These are phyloP conservation scores for Drosophila kanekoi DNA, from an alignment of 2,888 invertebrate species.

Conservation along the genomic window DNA sequence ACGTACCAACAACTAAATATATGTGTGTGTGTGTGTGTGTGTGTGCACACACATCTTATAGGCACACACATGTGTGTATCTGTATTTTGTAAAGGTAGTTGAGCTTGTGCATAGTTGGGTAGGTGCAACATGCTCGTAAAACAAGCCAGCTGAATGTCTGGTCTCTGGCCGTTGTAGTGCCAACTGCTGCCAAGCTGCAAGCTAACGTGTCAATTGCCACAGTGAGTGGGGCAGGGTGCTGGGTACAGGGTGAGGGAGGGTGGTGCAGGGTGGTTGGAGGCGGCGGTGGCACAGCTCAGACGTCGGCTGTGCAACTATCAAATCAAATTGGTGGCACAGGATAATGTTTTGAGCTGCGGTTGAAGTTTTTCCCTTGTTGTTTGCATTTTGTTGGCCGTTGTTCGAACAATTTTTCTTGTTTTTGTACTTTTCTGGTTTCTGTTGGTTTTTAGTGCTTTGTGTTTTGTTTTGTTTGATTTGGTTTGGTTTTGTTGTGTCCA, in stretches of 20 bases:
- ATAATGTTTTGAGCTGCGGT: constrained; percentile 80
- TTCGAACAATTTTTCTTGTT: constrained; percentile 39
- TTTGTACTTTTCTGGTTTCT: constrained; percentile 15
- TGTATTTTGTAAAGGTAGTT: constrained; percentile 44
- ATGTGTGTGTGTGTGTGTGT: constrained; percentile 5
- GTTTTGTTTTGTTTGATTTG: constrained; percentile 42
- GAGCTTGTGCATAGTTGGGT: constrained; percentile 48
- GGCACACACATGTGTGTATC: not conserved
- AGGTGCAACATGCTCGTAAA: constrained; percentile 79
- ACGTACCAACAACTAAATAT: constrained; percentile 62
- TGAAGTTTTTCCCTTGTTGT: constrained; percentile 56
- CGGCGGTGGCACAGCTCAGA: constrained; percentile 32
- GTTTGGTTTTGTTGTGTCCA: constrained; percentile 28
- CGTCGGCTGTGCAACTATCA: constrained; percentile 75
- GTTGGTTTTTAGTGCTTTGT: constrained; percentile 51
- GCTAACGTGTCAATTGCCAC: constrained; percentile 76
- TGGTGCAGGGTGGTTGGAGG: not conserved
- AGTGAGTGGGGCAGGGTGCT: constrained; percentile 21
- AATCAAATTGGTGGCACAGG: constrained; percentile 81
- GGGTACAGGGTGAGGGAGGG: not conserved
- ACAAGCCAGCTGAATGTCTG: constrained; percentile 64
- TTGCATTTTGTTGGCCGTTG: constrained; percentile 48
- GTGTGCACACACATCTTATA: not conserved
- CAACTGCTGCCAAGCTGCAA: constrained; percentile 74
- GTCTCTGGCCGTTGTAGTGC: constrained; percentile 62